These are phyloP conservation scores for Cancer borealis DNA, from an alignment of 2,888 invertebrate genomes.

Conservation along the genomic window DNA sequence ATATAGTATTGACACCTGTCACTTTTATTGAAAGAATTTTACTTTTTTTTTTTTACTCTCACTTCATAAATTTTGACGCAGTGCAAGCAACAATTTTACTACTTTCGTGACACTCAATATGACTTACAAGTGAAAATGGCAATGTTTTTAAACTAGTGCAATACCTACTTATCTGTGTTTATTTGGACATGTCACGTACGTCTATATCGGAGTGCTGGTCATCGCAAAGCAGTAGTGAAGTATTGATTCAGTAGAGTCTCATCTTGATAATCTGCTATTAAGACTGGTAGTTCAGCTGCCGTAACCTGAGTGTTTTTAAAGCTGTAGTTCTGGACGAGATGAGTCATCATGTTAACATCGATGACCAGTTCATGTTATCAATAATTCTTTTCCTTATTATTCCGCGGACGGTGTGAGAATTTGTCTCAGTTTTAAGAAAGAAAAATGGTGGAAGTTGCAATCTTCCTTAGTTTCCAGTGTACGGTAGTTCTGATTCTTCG, in stretches of 20 bases:
- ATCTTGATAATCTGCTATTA: background rate
- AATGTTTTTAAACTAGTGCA: background rate
- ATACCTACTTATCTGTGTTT: background rate
- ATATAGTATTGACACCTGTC: background rate
- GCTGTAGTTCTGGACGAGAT: background rate
- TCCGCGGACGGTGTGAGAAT: background rate
- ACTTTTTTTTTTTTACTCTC: background rate
- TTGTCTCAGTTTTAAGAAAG: background rate
- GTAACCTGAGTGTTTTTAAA: background rate
- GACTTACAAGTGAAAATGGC: background rate
- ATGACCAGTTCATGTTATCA: background rate
- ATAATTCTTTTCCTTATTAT: background rate
- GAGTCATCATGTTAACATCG: background rate
- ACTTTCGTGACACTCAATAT: background rate
- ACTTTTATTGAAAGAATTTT: background rate
- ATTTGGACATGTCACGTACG: background rate
- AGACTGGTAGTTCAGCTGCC: background rate
- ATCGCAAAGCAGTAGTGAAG: background rate
- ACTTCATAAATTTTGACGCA: background rate
- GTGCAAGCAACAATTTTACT: background rate
- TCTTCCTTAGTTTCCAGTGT: conserved; percentile 2
- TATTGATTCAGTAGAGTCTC: background rate
- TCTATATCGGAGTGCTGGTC: background rate
- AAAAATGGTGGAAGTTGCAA: background rate
- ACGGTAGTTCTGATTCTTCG: background rate